Conservation (phyloP, 2,797 vertebrate species). For the Peromyscus attwateri region DNA sequence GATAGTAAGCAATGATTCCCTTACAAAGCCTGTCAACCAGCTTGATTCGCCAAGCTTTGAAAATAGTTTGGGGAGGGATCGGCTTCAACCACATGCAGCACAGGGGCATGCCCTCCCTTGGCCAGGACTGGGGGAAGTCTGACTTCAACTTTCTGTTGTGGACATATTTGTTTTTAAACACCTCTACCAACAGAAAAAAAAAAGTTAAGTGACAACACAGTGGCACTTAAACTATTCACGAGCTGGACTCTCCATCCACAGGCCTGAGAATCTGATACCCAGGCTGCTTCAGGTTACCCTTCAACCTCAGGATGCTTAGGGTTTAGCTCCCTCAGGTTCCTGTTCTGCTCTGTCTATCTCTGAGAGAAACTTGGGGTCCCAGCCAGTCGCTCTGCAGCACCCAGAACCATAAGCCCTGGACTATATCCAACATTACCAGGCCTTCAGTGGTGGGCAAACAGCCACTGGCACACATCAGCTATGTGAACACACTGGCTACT, state of each 20-base stretch:
- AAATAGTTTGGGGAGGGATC: not conserved
- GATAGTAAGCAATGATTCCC: not conserved
- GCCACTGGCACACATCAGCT: not conserved
- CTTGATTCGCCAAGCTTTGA: conserved; percentile 34
- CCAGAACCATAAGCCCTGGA: not conserved
- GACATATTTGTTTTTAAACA: conserved; percentile 62
- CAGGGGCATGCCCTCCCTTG: not conserved
- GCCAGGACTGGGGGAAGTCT: not conserved
- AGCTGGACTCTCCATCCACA: conserved; percentile 7
- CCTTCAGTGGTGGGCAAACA: not conserved
- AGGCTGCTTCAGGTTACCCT: conserved; percentile 33
- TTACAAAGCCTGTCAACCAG: not conserved
- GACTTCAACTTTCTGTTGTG: conserved; percentile 26
- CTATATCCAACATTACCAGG: not conserved
- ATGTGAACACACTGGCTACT: not conserved
- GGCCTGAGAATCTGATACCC: conserved; percentile 15
- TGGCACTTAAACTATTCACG: conserved; percentile 68
- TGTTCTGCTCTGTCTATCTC: conserved; percentile 23
- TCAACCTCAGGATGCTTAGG: not conserved
- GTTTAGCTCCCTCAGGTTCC: not conserved
- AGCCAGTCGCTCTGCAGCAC: conserved; percentile 5
- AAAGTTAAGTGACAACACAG: not conserved
- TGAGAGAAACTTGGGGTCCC: conserved; percentile 23
- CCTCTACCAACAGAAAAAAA: not conserved
- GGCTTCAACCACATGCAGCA: not conserved